phyloP scores from a whole-genome alignment of 2,113 vertebrate species.

The Ochotona curzoniae region DNA sequence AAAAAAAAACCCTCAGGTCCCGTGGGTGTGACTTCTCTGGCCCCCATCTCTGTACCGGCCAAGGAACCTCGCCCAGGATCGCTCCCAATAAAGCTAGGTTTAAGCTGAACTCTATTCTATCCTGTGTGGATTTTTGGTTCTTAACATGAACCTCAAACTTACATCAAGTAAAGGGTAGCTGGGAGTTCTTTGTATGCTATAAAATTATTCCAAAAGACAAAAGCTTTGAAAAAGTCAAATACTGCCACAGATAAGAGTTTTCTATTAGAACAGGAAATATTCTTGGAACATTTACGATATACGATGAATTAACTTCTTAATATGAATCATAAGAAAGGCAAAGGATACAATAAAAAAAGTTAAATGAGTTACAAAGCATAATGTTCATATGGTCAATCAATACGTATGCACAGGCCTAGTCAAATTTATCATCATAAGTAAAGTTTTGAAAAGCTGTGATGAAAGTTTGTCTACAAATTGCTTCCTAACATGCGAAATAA shows the following conservation, averaged over 20 bases:
- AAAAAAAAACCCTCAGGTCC: neutral
- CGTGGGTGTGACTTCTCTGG: no score
- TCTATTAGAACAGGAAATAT: neutral
- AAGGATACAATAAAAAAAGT: neutral
- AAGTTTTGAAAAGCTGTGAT: neutral
- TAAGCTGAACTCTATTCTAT: no score
- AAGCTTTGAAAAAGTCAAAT: neutral
- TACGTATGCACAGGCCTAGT: neutral
- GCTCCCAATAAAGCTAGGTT: no score
- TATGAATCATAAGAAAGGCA: slow-evolving; percentile 20
- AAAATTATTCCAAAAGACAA: slow-evolving; percentile 15
- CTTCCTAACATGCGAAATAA: neutral
- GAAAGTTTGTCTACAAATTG: neutral
- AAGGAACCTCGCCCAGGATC: no score
- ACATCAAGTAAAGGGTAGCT: neutral
- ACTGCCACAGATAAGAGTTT: neutral
- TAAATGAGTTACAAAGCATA: neutral
- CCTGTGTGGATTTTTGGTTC: no score
- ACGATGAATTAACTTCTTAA: slow-evolving; percentile 13
- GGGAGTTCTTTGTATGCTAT: neutral
- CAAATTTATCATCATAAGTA: slow-evolving; percentile 23
- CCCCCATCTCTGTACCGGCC: no score
- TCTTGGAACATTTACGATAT: neutral
- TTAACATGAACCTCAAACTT: neutral
- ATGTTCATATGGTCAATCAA: neutral